These are phyloP conservation scores for Tipula vernalis DNA, from an alignment of 2,888 invertebrate species.

Conservation along the genomic window DNA sequence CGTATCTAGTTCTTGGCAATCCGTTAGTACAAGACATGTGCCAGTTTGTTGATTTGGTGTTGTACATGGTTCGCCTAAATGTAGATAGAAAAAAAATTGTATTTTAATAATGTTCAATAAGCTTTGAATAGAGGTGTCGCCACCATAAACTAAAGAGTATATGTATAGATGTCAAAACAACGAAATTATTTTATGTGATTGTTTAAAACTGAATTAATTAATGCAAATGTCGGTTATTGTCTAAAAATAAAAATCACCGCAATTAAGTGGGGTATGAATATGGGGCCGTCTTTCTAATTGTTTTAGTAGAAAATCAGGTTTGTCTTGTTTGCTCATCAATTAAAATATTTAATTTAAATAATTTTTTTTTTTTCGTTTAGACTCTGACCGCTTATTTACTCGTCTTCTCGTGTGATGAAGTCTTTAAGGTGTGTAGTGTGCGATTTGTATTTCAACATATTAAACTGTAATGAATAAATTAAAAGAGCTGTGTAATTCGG, in stretches of 20 bases:
- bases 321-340: background rate
- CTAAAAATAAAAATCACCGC: background rate
- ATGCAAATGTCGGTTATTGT: background rate
- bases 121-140: background rate
- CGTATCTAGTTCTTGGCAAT: conserved; percentile 27
- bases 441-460: background rate
- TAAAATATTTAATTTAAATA: background rate
- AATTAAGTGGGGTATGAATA: background rate
- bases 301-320: background rate
- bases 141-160: background rate
- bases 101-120: background rate
- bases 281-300: background rate
- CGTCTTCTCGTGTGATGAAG: background rate
- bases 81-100: background rate
- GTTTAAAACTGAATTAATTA: background rate
- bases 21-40: conserved; percentile 25
- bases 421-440: background rate
- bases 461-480: background rate
- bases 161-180: background rate
- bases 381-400: background rate
- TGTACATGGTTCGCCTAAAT: conserved; percentile 23
- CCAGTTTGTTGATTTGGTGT: conserved; percentile 30
- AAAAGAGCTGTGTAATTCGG: background rate
- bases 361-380: background rate
- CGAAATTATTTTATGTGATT: too few relatives aligned